Percentiles rank a stretch among this genome's conserved stretches.
These are phyloP conservation scores for Formica exsecta DNA, from an alignment of 1,140 invertebrate species.

Conservation along the genomic window DNA sequence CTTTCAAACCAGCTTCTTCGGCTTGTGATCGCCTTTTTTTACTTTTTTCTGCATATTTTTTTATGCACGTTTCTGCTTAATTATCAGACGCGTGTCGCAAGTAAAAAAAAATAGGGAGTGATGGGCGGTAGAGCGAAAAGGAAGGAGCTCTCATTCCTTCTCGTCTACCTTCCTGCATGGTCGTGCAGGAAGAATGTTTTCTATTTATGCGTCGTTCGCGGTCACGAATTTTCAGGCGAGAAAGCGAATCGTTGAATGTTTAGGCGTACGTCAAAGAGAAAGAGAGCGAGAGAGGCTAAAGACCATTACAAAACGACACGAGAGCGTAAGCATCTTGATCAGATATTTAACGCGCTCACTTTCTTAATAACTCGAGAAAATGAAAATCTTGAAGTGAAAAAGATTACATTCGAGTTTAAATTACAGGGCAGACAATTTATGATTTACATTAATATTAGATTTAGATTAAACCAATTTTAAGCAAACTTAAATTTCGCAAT, in stretches of 20 bases:
- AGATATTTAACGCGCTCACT: neutral
- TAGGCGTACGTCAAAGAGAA: neutral
- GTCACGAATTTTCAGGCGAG: conserved; percentile 64
- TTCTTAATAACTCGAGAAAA: neutral
- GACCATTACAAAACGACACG: conserved; percentile 1
- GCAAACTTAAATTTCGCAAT: neutral
- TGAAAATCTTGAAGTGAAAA: neutral
- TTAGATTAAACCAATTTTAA: neutral
- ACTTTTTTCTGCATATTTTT: neutral
- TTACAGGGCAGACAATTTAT: neutral
- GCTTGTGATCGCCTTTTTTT: neutral
- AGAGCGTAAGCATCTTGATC: neutral
- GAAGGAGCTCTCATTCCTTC: neutral
- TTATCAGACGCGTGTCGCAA: conserved; percentile 1
- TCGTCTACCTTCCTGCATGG: too few species aligned
- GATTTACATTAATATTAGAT: neutral
- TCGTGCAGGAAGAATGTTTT: conserved; percentile 45
- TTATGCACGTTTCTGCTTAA: conserved; percentile 1
- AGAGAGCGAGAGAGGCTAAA: neutral
- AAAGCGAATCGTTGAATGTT: conserved; percentile 66
- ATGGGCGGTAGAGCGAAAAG: neutral
- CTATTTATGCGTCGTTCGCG: conserved; percentile 67
- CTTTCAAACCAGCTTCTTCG: neutral
- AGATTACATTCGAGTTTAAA: neutral
- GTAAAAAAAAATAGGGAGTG: neutral